phyloP scores from a whole-genome alignment of 2,113 vertebrate species.

The Phyllostomus hastatus region DNA sequence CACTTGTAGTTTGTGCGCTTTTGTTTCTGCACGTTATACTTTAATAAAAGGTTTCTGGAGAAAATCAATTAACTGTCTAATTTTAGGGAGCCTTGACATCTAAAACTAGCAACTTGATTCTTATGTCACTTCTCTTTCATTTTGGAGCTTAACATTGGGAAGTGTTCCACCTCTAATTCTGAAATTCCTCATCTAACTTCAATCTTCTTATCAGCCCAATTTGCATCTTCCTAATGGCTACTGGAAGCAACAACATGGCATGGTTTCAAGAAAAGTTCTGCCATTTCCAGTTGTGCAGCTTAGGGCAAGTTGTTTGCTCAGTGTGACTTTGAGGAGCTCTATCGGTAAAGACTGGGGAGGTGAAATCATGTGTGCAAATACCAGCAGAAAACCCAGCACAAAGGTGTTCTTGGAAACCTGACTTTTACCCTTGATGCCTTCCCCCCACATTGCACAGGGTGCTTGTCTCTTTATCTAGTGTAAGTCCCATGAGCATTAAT shows the following conservation, averaged over 20 bases:
- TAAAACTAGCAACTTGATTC: neutral
- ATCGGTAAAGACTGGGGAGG: neutral
- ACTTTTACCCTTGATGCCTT: neutral
- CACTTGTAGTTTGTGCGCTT: neutral
- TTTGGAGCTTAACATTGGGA: neutral
- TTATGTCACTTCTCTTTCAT: neutral
- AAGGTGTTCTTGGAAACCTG: neutral
- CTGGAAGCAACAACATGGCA: neutral
- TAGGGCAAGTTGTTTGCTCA: neutral
- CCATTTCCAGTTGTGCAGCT: neutral
- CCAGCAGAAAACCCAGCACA: neutral
- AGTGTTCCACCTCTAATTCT: neutral
- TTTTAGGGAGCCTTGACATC: neutral
- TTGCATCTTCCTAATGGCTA: neutral
- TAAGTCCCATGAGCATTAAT: neutral
- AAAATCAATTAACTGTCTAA: neutral
- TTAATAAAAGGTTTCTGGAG: neutral
- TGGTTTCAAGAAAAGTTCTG: neutral
- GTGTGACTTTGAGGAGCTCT: neutral
- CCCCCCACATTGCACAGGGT: neutral
- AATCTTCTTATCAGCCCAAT: neutral
- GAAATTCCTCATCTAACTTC: neutral
- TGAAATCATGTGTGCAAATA: neutral
- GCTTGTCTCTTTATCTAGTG: neutral
- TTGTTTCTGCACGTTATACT: neutral